Evolutionary conservation across 2,797 vertebrate genomes (phyloP), one percentile per base, ranked within the genome.

Genomic region (Dromococcyx pavoninus): DNA sequence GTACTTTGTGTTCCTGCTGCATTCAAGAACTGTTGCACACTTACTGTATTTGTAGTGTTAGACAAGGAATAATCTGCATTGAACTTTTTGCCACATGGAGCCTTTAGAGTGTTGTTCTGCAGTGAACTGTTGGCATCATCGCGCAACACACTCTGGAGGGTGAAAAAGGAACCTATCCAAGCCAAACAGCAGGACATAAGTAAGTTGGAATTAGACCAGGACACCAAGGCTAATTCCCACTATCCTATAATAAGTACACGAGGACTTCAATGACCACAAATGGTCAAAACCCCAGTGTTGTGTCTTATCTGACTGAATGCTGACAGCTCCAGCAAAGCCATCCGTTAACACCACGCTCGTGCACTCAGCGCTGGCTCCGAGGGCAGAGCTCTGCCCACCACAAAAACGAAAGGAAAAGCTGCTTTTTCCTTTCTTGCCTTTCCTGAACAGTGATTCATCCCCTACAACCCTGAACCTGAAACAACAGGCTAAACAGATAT

Each of bases 221-320:
- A 94, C 70, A 88, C 46, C 56, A 82, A 43, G 64, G 67, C 44
- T 94, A 60, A 89, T 87, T 88, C 90, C 64, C 41, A 50, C 57
- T 67, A 48, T 43, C 71, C 80, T 89, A 16, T 64, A 75, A 70
- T 62, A 90, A 78, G 18, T 54, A 95, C 64, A 48, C 0, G 0
- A 67, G 67, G 94, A 89, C 50, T 77, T 80, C 89, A 91, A 91
- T 72, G 75, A 86, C 73, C 71, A 91, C 86, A 95, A 93, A 82
- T 76, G 71, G 71, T 82, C 86, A 88, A 90, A 96, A 89, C 85
- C 74, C 44, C 64, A 57, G 33, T 61, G 24, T 82, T 57, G 11
- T 58, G 41, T 93, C 53, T 92, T 91, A 72, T 35, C 71, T 2
- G 0, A n/a, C 53, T n/a, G 71, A 79, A 79, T 39, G 69, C 24